Base-by-base conservation (phyloP, 2,113 vertebrate species). In the Psilopsiagon aurifrons region DNA sequence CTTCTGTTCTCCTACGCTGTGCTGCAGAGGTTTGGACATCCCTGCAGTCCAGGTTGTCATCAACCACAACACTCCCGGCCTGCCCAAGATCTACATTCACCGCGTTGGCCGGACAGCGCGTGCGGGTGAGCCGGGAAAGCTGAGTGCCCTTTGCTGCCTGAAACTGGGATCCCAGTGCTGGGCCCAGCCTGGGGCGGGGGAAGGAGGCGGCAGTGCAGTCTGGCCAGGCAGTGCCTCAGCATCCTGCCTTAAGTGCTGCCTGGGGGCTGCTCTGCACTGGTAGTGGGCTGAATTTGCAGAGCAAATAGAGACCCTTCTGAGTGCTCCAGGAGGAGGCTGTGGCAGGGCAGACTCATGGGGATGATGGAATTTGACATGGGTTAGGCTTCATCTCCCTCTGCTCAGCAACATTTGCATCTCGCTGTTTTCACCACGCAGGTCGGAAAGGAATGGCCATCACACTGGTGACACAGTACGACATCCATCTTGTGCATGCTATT, bases 41-140 rank as follows among this genome's bases (percentile, higher is more conserved):
- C 99, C 99, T 4, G 97, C 99, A 0, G 99, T 99, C 3, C 99
- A 99, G 81, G 98, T 99, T 1, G 98, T 99, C 88, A 99, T 99
- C 87, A 99, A 99, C 90, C 99, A 99, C 92, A 99, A 99, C 98
- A 99, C 99, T 0, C 99, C 99, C 0, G 99, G 99, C 3, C 98
- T 99, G 73, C 99, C 99, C 1, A 99, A 99, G 96, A 99, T 98
- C 90, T 99, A 99, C 98, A 99, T 99, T 88, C 99, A 99, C 97
- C 98, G 99, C 5, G 99, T 99, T 0, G 99, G 99, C 13, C 97
- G 99, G 25, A 99, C 99, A 2, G 99, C 99, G 2, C 98, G 99
- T 8, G 99, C 99, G 15, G 99, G 99, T 99, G 57, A 98, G 95
- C 3, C 2, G 87, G 46, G 31, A 27, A 24, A n/a, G 7, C 24